Percentiles rank a stretch among this genome's conserved stretches.
Conservation (phyloP, 2,113 vertebrate species). For the Pseudolaguvia tuberculata region DNA sequence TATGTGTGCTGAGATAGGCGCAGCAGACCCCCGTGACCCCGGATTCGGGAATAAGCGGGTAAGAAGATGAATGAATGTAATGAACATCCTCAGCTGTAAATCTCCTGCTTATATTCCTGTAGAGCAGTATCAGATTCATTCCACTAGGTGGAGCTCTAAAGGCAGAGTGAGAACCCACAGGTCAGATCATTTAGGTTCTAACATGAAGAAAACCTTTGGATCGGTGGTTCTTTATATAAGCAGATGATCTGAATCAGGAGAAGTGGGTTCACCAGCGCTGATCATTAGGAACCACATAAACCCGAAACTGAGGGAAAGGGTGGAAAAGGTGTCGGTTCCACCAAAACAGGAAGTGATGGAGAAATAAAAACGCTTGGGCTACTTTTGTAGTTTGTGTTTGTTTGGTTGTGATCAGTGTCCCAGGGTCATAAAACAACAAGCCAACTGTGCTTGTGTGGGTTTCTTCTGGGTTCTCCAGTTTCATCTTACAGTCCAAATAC, state of each 20-base stretch:
- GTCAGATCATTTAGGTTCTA: background rate
- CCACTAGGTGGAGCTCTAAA: slow-evolving; percentile 7
- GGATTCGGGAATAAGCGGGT: too few species aligned
- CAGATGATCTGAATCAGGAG: too few species aligned
- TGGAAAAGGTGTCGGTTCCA: background rate
- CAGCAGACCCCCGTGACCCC: too few species aligned
- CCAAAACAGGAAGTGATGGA: background rate
- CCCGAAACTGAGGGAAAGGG: background rate
- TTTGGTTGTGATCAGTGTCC: background rate
- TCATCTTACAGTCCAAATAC: too few species aligned
- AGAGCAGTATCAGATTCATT: background rate
- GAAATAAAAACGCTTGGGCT: background rate
- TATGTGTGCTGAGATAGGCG: too few species aligned
- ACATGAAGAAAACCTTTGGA: background rate
- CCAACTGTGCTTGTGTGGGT: too few species aligned
- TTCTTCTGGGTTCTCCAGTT: too few species aligned
- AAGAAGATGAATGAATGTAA: too few species aligned
- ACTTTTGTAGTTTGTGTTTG: background rate
- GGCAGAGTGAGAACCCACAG: background rate
- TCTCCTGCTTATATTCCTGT: background rate
- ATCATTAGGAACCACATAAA: background rate
- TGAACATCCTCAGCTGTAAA: background rate
- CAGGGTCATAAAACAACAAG: too few species aligned
- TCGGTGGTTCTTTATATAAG: too few species aligned
- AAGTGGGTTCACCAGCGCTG: too few species aligned